Base-by-base conservation (phyloP, 2,888 invertebrate genomes). In the Scrobipalpa atriplicella region DNA sequence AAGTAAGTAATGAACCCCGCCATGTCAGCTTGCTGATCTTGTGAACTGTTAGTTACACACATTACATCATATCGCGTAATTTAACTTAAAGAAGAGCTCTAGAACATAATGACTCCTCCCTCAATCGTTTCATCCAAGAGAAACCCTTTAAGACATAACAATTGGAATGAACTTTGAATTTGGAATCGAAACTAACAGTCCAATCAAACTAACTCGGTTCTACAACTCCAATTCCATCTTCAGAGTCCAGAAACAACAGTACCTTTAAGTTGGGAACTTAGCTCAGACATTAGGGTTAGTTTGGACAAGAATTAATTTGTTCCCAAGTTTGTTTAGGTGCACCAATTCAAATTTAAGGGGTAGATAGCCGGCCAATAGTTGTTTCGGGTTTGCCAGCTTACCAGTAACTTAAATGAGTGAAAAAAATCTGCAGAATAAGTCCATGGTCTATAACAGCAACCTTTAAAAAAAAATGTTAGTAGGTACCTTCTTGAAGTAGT, bases 281-380 rank as follows among this genome's bases (percentile, higher is more conserved):
- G 52, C 18, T 63, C 52, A 63, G 52, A 52, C 52, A 52, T 51
- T 52, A 52, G 36, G 36, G 38, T 58, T 65, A 65, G 60, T 47
- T 65, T 19, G 19, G 16, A 38, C 19, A 61, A 36, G 65, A 65
- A 60, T 65, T 58, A 65, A 60, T 58, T 60, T 16, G 18, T n/a
- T 21, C 36, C 19, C 18, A 56, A 58, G 65, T 61, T 65, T 65
- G n/a, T 61, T 65, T 65, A 65, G 61, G 65, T 61, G 65, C 60
- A 56, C 56, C 63, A 66, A 58, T 58, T 54, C 43, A 62, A 65
- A 65, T 47, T 39, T 13, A 62, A 58, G 9, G 19, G n/a, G 36
- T n/a, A n/a, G n/a, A 16, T 36, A 16, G 52, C 29, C 29, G 29
- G 29, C 29, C 29, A n/a, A n/a, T n/a, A n/a, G n/a, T n/a, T n/a